Evolutionary conservation across 2,797 vertebrate species (phyloP).

Genomic region (Channa striata): DNA sequence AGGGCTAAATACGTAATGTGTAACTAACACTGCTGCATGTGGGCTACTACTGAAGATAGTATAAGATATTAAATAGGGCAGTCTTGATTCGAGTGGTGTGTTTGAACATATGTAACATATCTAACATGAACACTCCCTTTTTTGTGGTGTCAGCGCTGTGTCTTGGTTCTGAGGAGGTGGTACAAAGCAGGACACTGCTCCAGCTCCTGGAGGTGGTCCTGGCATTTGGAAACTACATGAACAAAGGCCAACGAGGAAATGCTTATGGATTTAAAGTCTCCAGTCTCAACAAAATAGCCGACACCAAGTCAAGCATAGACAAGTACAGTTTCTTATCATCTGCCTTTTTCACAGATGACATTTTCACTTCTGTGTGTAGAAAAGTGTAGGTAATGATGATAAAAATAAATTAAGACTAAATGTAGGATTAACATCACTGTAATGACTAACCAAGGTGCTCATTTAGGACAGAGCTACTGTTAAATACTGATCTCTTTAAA

Average conservation of each 20-base stretch:
- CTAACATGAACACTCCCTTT: neutral
- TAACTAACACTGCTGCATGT: no score
- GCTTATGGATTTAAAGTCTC: constrained; percentile 94
- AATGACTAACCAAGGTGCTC: no score
- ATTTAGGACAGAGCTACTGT: neutral
- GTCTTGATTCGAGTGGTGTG: neutral
- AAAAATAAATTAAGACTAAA: neutral
- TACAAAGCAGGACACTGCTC: constrained; percentile 37
- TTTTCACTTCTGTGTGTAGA: neutral
- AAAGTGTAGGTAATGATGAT: neutral
- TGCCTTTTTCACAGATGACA: neutral
- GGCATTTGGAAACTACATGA: constrained; percentile 98
- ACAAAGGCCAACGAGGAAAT: constrained; percentile 95
- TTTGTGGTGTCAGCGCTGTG: constrained; percentile 55
- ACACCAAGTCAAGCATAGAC: constrained; percentile 96
- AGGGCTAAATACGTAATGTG: neutral
- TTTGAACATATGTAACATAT: neutral
- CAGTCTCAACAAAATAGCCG: constrained; percentile 95
- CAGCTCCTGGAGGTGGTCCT: constrained; percentile 84
- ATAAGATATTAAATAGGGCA: neutral
- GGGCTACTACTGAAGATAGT: neutral
- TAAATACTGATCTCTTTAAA: no score
- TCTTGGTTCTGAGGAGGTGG: constrained; percentile 63
- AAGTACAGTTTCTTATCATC: constrained; percentile 82
- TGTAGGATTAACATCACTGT: neutral